Evolutionary conservation across 2,113 vertebrate genomes (phyloP), one percentile per base, ranked within the genome.

Genomic region (Orthonyx spaldingii): DNA sequence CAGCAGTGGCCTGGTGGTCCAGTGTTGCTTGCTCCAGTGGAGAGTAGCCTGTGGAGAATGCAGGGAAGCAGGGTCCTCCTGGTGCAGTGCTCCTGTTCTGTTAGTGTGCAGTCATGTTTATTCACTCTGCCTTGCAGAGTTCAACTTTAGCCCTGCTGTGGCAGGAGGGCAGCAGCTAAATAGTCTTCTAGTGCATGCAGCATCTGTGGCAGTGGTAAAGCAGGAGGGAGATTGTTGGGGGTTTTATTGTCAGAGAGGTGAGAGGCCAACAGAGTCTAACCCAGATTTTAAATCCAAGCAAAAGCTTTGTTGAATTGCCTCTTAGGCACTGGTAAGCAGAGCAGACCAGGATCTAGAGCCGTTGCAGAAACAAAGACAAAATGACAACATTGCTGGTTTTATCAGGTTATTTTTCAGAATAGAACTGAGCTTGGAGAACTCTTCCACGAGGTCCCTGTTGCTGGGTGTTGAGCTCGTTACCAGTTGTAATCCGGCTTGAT

Each of bases 1-100:
- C 91, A 91, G 96, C 79, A 4, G 93, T 87, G 96, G 95, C 95
- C 96, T 93, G 91, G 63, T 96, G 83, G 83, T 17, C 47, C 84
- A 42, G 52, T 3, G 6, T 84, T 94, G 76, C 82, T 85, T 80
- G 96, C 90, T 95, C 59, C 84, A 41, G 71, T 91, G 92, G 93
- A 88, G 92, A 91, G 87, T 65, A 95, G 90, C 84, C 92, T 87
- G 87, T 82, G 93, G 89, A 79, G 52, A 76, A 42, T 46, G 91
- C 85, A 95, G 86, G 94, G 83, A 21, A 47, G 46, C 70, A 84
- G 89, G 53, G 64, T 46, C 19, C 59, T 81, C 74, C 77, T 55
- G 11, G 32, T 57, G 80, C 47, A 3, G 82, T 56, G 55, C 30
- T 87, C 59, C 71, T 85, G 86, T 68, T 53, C 91, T 81, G 88